Base-by-base conservation (phyloP, 2,888 invertebrate genomes). In the Ganaspis brasiliensis region DNA sequence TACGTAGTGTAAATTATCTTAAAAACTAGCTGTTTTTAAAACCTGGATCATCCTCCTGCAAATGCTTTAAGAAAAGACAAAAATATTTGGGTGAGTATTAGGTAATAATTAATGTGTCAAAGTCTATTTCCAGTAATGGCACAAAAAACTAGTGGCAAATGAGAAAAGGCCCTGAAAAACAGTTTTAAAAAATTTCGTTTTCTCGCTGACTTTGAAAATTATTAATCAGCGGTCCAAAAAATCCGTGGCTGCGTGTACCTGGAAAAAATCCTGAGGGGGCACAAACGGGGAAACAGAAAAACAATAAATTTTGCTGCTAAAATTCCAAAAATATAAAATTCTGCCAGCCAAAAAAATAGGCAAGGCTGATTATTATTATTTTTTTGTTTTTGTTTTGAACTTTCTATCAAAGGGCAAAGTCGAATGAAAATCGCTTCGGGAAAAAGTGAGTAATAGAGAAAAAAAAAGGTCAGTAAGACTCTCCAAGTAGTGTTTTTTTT, bases 21-120 rank as follows among this genome's bases (percentile, higher is more conserved):
- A 91, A 89, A 81, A 88, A 89, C 90, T 90, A 91, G 88, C 86
- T 89, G 89, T 89, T 67, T 63, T 89, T 86, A 89, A 91, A 92
- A 91, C 91, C 91, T 91, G 91, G 90, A 88, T 89, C 89, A 90
- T 91, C 91, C 90, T 91, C 91, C 92, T 92, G 91, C 89, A 91
- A 92, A 91, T 90, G 91, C 91, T 90, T 91, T 88, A 85, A 84
- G 88, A 87, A 87, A 90, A 88, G 89, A 90, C 85, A 91, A 89
- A 91, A 91, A 90, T 87, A 89, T 84, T 87, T 89, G 86, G 88
- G 84, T 87, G 87, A 89, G 87, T 89, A 89, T 86, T 84, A 88
- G 82, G 81, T 84, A n/a, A 89, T 87, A 81, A 84, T 87, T 87
- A 88, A 82, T 85, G 85, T 88, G 86, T 88, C 80, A 85, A 85